phyloP scores from a whole-genome alignment of 2,888 invertebrate genomes.

The Tenodera sinensis region DNA sequence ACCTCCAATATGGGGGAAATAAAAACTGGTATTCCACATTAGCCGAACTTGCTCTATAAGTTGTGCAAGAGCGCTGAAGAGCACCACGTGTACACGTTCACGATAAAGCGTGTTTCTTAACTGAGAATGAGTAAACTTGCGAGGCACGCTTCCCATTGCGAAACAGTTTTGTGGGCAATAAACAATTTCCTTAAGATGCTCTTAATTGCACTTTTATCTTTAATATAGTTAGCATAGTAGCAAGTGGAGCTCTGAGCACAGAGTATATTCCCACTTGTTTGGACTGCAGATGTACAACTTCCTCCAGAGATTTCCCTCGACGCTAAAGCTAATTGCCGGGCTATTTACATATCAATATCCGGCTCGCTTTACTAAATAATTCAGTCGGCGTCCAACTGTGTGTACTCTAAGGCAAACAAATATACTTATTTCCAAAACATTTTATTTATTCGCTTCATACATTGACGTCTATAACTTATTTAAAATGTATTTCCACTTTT shows the following conservation, averaged over 20 bases:
- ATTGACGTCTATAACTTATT: too few species aligned
- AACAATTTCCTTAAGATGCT: background rate
- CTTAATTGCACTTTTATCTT: background rate
- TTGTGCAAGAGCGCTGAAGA: background rate
- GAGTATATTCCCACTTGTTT: background rate
- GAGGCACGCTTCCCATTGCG: background rate
- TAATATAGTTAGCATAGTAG: background rate
- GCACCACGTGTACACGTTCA: too few species aligned
- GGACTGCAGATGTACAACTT: background rate
- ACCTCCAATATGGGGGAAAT: too few species aligned
- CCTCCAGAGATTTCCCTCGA: background rate
- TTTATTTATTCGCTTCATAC: too few species aligned
- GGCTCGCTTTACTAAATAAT: background rate
- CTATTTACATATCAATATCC: background rate
- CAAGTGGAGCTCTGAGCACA: background rate
- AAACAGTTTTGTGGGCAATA: background rate
- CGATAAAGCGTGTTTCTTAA: background rate
- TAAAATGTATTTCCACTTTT: too few species aligned
- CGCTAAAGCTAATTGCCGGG: background rate
- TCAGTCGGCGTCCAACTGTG: background rate
- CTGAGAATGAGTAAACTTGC: background rate
- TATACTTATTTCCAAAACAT: too few species aligned
- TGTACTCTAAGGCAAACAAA: too few species aligned
- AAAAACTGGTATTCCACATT: too few species aligned
- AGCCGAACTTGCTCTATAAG: background rate